Conservation (phyloP, 2,797 vertebrate species). For the Spinus olivaceus region DNA sequence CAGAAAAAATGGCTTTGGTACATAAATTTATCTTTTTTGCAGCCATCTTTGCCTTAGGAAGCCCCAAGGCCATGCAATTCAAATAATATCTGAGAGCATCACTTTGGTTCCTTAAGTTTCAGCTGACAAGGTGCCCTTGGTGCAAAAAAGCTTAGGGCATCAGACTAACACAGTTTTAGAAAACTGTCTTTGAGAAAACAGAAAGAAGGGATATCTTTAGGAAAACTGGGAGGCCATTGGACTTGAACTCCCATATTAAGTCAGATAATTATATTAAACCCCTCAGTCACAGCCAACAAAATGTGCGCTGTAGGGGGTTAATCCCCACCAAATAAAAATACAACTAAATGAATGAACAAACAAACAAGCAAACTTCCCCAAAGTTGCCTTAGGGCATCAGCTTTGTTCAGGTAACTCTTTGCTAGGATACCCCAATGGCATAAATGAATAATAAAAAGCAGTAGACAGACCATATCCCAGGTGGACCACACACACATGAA, state of each 20-base stretch:
- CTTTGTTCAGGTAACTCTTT: constrained; percentile 24
- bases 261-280: neutral
- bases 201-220: constrained; percentile 5
- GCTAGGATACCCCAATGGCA: neutral
- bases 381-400: constrained; percentile 36
- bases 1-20: constrained; percentile 57
- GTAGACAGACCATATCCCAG: neutral
- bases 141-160: constrained; percentile 51
- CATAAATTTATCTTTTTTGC: constrained; percentile 55
- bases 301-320: neutral
- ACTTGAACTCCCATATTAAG: neutral
- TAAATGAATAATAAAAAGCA: constrained; percentile 45
- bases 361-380: constrained; percentile 1
- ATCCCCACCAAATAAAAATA: neutral
- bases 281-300: neutral
- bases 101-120: constrained; percentile 54
- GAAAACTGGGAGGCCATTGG: neutral
- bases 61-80: constrained; percentile 62
- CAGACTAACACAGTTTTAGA: constrained; percentile 9
- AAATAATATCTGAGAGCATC: constrained; percentile 41
- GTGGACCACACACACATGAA: neutral
- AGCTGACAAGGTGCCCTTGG: constrained; percentile 66
- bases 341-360: constrained; percentile 5
- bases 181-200: constrained; percentile 20
- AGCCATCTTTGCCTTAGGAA: constrained; percentile 63